phyloP scores from a whole-genome alignment of 2,797 vertebrate species.

The Benthosema pterotum region DNA sequence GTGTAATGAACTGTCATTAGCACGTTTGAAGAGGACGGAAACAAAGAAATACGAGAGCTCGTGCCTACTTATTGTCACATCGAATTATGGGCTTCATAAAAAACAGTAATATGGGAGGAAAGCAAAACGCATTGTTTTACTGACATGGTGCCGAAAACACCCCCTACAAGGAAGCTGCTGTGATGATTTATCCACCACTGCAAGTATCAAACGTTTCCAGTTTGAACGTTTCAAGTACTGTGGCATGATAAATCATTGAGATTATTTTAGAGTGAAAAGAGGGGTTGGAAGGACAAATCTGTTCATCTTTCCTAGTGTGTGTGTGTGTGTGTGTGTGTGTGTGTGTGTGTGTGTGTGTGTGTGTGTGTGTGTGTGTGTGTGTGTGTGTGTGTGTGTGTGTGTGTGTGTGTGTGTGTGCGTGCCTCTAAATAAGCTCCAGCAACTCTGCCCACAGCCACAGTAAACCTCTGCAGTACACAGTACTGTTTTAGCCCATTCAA shows the following conservation, averaged over 20 bases:
- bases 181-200: slow-evolving; percentile 6
- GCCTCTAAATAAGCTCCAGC: slow-evolving; percentile 21
- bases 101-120: not conserved
- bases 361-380: too few species aligned
- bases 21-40: not conserved
- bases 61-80: not conserved
- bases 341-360: too few species aligned
- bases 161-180: not conserved
- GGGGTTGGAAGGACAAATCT: not conserved
- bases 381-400: too few species aligned
- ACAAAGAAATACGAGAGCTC: too few species aligned
- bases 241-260: not conserved
- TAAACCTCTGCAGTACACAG: not conserved
- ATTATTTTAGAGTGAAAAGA: not conserved
- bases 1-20: not conserved
- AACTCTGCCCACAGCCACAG: slow-evolving; percentile 5
- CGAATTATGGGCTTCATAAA: not conserved
- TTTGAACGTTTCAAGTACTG: not conserved
- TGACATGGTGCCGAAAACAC: slow-evolving; percentile 1
- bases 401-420: too few species aligned
- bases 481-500: slow-evolving; percentile 11
- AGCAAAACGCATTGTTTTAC: not conserved
- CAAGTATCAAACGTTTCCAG: slow-evolving; percentile 3
- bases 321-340: too few species aligned
- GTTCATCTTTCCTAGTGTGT: slow-evolving; percentile 13